Percentiles rank a stretch among this genome's conserved stretches.
These are phyloP conservation scores for Parauchenoglanis ngamensis DNA, from an alignment of 2,797 vertebrate species.

Conservation along the genomic window DNA sequence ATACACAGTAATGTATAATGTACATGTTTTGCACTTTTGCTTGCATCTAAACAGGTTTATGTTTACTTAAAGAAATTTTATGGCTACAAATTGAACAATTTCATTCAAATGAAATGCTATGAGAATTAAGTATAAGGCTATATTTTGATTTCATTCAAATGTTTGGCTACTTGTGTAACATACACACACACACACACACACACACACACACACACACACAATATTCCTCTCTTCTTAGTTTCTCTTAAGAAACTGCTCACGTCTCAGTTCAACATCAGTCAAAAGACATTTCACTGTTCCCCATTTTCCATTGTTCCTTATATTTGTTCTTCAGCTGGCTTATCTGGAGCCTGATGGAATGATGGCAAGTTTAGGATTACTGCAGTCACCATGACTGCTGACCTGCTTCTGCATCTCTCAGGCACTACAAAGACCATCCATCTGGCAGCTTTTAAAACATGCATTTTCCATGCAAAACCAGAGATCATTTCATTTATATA, in stretches of 20 bases:
- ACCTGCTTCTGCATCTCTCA: constrained; percentile 65
- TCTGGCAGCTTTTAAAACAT: constrained; percentile 54
- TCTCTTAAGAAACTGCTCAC: constrained; percentile 45
- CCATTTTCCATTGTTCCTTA: constrained; percentile 70
- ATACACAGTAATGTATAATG: neutral
- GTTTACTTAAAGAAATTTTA: neutral
- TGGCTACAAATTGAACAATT: neutral
- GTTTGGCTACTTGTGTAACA: neutral
- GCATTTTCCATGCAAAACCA: constrained; percentile 39
- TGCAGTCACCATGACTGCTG: constrained; percentile 65
- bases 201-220: too few species aligned
- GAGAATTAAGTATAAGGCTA: neutral
- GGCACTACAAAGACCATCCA: constrained; percentile 44
- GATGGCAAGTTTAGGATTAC: constrained; percentile 77
- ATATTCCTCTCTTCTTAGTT: neutral
- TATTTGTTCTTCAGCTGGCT: constrained; percentile 71
- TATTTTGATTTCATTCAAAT: neutral
- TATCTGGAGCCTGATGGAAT: constrained; percentile 74
- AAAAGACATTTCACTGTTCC: constrained; percentile 68
- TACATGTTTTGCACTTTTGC: too few species aligned
- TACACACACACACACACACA: too few species aligned
- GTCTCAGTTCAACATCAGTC: constrained; percentile 66
- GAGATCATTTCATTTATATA: neutral
- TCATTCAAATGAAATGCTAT: neutral
- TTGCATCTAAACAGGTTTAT: neutral